phyloP scores from a whole-genome alignment of 1,140 invertebrate genomes.

The Pseudomyrmex gracilis region DNA sequence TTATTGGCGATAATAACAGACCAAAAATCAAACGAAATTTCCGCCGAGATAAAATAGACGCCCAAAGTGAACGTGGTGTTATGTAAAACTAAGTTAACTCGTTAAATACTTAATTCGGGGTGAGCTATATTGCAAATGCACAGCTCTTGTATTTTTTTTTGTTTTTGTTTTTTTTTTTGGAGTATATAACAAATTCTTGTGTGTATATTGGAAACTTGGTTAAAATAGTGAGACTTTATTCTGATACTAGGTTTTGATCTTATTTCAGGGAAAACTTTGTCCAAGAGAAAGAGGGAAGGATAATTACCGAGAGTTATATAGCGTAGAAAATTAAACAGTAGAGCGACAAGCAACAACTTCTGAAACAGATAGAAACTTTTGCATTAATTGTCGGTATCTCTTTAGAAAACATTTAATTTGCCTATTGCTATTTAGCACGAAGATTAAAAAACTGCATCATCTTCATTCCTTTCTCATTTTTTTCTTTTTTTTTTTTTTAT shows the following conservation, averaged over 20 bases:
- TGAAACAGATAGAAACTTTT: not conserved
- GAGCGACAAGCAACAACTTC: not conserved
- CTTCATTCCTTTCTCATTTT: too few species aligned
- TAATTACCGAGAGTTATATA: conserved; percentile 18
- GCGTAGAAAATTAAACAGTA: conserved; percentile 16
- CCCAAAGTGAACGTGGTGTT: conserved; percentile 6
- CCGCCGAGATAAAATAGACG: conserved; percentile 21
- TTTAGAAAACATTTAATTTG: conserved; percentile 22
- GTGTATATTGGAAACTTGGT: not conserved
- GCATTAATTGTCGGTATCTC: not conserved
- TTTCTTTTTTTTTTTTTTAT: too few species aligned
- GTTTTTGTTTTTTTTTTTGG: not conserved
- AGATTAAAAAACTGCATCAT: not conserved
- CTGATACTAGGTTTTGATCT: not conserved
- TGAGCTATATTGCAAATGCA: conserved; percentile 19
- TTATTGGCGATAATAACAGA: conserved; percentile 39
- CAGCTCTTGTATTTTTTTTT: not conserved
- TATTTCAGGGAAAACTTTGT: not conserved
- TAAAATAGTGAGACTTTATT: not conserved
- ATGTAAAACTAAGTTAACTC: conserved; percentile 15
- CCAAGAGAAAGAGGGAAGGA: too few species aligned
- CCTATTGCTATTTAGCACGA: not conserved
- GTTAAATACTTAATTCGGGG: not conserved
- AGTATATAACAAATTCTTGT: not conserved
- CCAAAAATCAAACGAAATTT: conserved; percentile 39